phyloP scores from a whole-genome alignment of 2,113 vertebrate genomes.

The Menidia beryllina region DNA sequence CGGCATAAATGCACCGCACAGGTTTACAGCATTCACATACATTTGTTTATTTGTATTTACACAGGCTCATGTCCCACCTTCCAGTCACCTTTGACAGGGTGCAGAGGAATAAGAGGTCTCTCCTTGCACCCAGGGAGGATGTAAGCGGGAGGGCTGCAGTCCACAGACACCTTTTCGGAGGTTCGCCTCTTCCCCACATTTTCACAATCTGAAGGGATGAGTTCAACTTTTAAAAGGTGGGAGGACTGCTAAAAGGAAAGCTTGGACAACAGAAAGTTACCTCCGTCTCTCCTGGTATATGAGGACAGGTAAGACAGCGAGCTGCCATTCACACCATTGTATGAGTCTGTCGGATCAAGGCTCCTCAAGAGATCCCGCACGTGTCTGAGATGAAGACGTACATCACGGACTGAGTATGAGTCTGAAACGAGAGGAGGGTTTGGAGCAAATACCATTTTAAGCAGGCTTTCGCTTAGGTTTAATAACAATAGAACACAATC shows the following conservation, averaged over 20 bases:
- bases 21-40: neutral
- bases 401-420: constrained; percentile 91
- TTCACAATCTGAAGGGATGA: constrained; percentile 81
- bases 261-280: constrained; percentile 36
- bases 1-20: neutral
- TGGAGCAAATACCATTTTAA: no score
- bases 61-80: constrained; percentile 81
- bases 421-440: constrained; percentile 74
- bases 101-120: constrained; percentile 86
- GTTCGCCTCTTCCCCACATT: constrained; percentile 81
- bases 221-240: neutral
- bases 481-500: no score
- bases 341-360: constrained; percentile 91
- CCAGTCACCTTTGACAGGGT: constrained; percentile 89
- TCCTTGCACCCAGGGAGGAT: constrained; percentile 92
- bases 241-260: neutral
- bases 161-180: constrained; percentile 84
- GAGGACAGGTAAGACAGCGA: constrained; percentile 92
- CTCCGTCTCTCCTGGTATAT: constrained; percentile 87
- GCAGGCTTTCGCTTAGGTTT: no score
- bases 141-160: constrained; percentile 89
- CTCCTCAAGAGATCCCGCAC: constrained; percentile 94
- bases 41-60: neutral
- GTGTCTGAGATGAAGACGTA: constrained; percentile 93
- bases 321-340: constrained; percentile 93